phyloP scores from a whole-genome alignment of 2,888 invertebrate genomes.

The Drosophila percnosoma region DNA sequence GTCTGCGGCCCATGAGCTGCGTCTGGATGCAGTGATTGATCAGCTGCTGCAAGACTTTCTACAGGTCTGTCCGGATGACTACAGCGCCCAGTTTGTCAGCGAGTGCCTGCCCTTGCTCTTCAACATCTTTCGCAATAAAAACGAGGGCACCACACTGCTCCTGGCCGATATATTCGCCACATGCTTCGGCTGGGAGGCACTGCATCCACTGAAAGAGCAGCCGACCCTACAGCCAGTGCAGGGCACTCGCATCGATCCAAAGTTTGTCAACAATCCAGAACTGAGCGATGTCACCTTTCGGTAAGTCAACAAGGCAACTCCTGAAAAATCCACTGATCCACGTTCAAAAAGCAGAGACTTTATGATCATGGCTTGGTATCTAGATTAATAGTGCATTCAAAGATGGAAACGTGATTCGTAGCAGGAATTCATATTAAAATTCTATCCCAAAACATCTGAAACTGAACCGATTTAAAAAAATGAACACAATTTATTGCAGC shows the following conservation, averaged over 20 bases:
- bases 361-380: background rate
- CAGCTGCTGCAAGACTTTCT: constrained; percentile 95
- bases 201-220: constrained; percentile 90
- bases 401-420: background rate
- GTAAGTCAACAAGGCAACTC: constrained; percentile 74
- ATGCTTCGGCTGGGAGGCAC: constrained; percentile 94
- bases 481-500: constrained; percentile 83
- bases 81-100: constrained; percentile 94
- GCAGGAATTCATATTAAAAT: background rate
- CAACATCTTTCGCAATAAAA: constrained; percentile 96
- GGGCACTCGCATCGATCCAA: constrained; percentile 94
- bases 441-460: background rate
- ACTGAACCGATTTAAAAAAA: background rate
- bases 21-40: constrained; percentile 93
- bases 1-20: constrained; percentile 93
- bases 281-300: constrained; percentile 95
- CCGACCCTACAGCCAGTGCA: constrained; percentile 87
- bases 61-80: constrained; percentile 95
- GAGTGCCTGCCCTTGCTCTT: constrained; percentile 95
- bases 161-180: constrained; percentile 95
- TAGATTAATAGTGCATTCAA: background rate
- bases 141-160: constrained; percentile 94
- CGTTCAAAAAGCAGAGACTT: background rate
- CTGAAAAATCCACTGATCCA: background rate
- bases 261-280: constrained; percentile 97